Base-by-base conservation (phyloP, 2,888 invertebrate genomes). In the Watsonalla binaria region DNA sequence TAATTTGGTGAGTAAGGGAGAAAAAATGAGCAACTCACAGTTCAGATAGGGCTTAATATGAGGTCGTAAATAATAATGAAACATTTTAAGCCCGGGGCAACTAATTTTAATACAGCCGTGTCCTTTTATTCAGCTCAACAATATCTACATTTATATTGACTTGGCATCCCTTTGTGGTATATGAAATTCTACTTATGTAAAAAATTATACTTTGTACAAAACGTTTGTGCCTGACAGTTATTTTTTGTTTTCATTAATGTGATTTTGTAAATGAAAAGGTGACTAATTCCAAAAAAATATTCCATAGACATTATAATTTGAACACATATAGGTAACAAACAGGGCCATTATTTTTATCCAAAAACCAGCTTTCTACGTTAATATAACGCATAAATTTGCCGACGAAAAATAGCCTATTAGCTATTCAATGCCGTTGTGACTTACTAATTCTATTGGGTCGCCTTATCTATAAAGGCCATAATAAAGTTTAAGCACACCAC, bases 61-160 rank as follows among this genome's bases (percentile, higher is more conserved):
- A 78, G 69, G 65, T 65, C 81, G 86, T 90, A 88, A 84, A 86
- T 86, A 83, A 83, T 78, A 76, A 81, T 81, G 78, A 87, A 74
- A 84, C 70, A 71, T 74, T 78, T 80, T 34, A 13, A 34, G 13
- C 48, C 37, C 37, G 8, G 2, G 37, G 37, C 37, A 8, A 37
- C 6, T 37, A 37, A 24, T 37, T 37, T 37, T 37, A 37, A 37
- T 37, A 37, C 37, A 9, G 37, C 6, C 9, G 37, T 37, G 37
- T 9, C 37, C 37, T 24, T 24, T 24, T 24, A 24, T 24, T 24
- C 24, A 24, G 24, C 24, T 24, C 24, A 24, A 24, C 24, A 24
- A 24, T 24, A 24, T 24, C 24, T 24, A 24, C 24, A 24, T 24
- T 24, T 24, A 24, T 24, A 24, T 4, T 24, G 24, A 24, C 24